Evolutionary conservation across 2,888 invertebrate species (phyloP).

Genomic region (Hemithea aestivaria): DNA sequence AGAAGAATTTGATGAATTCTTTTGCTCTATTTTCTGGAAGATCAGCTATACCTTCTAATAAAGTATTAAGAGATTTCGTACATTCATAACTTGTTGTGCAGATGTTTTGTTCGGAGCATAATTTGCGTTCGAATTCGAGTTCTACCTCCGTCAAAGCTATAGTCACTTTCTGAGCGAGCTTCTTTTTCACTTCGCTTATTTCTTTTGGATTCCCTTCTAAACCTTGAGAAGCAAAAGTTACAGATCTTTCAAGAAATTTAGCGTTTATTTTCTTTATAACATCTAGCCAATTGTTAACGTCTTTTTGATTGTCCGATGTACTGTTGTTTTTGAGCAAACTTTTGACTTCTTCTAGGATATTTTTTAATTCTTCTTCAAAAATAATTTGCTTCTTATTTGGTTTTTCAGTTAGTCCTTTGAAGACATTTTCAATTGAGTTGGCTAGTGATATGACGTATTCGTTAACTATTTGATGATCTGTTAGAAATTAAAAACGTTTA

Average conservation of each 20-base stretch:
- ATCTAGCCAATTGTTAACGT: slow-evolving; percentile 42
- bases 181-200: slow-evolving; percentile 30
- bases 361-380: slow-evolving; percentile 38
- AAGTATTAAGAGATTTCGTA: slow-evolving; percentile 38
- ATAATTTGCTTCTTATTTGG: slow-evolving; percentile 21
- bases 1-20: slow-evolving; percentile 29
- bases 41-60: slow-evolving; percentile 36
- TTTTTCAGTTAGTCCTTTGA: slow-evolving; percentile 31
- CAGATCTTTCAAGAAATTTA: slow-evolving; percentile 44
- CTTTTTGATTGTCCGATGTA: slow-evolving; percentile 32
- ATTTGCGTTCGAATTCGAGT: slow-evolving; percentile 38
- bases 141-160: slow-evolving; percentile 44
- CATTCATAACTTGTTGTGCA: slow-evolving; percentile 44
- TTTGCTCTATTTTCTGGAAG: slow-evolving; percentile 36
- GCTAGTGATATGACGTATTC: slow-evolving; percentile 46
- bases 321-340: slow-evolving; percentile 37
- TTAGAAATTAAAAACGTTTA: too few species aligned
- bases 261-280: slow-evolving; percentile 51
- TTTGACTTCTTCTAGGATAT: slow-evolving; percentile 34
- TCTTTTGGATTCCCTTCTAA: slow-evolving; percentile 30
- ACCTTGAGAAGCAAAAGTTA: slow-evolving; percentile 31
- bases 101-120: slow-evolving; percentile 44
- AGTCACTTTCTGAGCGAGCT: slow-evolving; percentile 40
- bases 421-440: slow-evolving; percentile 38
- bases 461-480: slow-evolving; percentile 30